These are phyloP conservation scores for Zygaena filipendulae DNA, from an alignment of 2,888 invertebrate species.

Conservation along the genomic window DNA sequence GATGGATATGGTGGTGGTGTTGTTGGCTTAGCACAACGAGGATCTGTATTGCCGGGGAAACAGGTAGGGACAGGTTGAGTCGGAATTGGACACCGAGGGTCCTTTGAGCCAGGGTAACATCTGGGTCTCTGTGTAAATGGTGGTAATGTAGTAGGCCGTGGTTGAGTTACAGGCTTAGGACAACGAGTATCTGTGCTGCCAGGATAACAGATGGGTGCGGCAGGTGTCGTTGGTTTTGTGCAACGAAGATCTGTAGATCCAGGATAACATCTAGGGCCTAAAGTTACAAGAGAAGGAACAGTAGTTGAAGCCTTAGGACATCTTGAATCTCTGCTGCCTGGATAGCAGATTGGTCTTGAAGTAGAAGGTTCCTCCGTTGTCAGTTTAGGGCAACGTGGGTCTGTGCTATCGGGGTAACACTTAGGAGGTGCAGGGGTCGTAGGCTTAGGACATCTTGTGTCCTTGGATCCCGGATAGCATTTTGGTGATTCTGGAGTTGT, in stretches of 20 bases:
- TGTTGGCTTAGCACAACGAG: constrained; percentile 21
- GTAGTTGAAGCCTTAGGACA: constrained; percentile 23
- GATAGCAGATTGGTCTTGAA: constrained; percentile 17
- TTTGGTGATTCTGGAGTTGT: constrained; percentile 9
- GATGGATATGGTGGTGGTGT: constrained; percentile 22
- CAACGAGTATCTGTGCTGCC: constrained; percentile 29
- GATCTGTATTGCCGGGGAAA: constrained; percentile 21
- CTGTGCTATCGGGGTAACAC: constrained; percentile 15
- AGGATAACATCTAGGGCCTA: constrained; percentile 19
- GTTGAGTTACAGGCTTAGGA: constrained; percentile 23
- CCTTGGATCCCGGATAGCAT: constrained; percentile 7
- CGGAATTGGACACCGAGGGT: constrained; percentile 23
- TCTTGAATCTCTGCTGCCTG: constrained; percentile 16
- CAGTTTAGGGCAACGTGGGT: constrained; percentile 19
- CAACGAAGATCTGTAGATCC: constrained; percentile 27
- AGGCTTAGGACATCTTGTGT: constrained; percentile 8
- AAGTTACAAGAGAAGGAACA: no score
- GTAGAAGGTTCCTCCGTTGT: constrained; percentile 16
- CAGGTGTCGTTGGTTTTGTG: constrained; percentile 17
- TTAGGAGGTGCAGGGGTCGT: constrained; percentile 11
- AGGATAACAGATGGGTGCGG: constrained; percentile 30
- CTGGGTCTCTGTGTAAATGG: constrained; percentile 19
- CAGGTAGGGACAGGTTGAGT: constrained; percentile 21
- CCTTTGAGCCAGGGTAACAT: constrained; percentile 28
- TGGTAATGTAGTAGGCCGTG: constrained; percentile 13